Evolutionary conservation across 2,113 vertebrate species (phyloP).

Genomic region (Catharus minimus): DNA sequence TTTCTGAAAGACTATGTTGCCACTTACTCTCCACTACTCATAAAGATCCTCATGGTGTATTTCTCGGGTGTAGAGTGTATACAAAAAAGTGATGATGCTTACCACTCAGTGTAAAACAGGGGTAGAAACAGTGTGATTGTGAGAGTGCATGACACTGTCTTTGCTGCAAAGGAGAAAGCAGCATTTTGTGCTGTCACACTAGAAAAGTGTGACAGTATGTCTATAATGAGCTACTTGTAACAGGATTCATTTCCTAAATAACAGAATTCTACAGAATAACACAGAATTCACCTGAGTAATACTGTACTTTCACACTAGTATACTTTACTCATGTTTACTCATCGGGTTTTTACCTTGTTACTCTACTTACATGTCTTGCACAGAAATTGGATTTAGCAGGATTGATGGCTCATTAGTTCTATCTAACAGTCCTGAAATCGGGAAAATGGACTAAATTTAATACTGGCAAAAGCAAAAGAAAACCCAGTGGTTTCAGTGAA

Average conservation of each 20-base stretch:
- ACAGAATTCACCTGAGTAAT: background rate
- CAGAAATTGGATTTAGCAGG: background rate
- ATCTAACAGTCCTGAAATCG: background rate
- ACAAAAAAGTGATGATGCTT: background rate
- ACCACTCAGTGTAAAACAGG: background rate
- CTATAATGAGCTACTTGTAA: background rate
- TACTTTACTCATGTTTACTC: background rate
- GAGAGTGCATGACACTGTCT: background rate
- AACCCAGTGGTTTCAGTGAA: background rate
- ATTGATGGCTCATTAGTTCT: background rate
- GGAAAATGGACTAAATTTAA: background rate
- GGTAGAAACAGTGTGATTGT: background rate
- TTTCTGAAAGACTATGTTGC: background rate
- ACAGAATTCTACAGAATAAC: background rate
- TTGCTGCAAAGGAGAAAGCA: background rate
- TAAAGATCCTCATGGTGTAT: background rate
- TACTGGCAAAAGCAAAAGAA: background rate
- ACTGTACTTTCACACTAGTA: background rate
- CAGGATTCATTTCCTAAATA: background rate
- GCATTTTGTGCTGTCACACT: background rate
- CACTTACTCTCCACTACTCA: background rate
- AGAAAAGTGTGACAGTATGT: background rate
- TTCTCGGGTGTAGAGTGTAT: background rate
- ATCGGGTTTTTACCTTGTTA: background rate
- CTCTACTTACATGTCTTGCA: background rate